These are phyloP conservation scores for Luidia sarsii DNA, from an alignment of 53 echinoderm and acorn worm species.

Conservation along the genomic window DNA sequence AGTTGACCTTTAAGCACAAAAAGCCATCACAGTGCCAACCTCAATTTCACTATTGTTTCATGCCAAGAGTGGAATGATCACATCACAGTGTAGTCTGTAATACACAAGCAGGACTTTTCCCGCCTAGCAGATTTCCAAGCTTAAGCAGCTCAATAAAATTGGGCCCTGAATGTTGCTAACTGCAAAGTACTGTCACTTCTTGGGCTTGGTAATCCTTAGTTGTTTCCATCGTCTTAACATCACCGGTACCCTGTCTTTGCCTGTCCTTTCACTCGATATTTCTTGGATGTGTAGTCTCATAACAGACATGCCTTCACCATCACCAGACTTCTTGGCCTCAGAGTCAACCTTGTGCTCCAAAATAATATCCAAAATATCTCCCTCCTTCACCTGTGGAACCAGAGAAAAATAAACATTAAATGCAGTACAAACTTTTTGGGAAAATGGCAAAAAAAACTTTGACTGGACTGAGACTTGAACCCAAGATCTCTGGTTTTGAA, in stretches of 20 bases:
- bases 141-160: no score
- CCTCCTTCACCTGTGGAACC: conserved; percentile 67
- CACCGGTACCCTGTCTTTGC: conserved; percentile 65
- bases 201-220: conserved; percentile 41
- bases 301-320: conserved; percentile 20
- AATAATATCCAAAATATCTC: conserved; percentile 75
- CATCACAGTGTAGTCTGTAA: background rate
- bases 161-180: no score
- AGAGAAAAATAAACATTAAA: no score
- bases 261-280: conserved; percentile 63
- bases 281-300: conserved; percentile 77
- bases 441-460: no score
- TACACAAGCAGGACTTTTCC: no score
- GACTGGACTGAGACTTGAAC: no score
- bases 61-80: background rate
- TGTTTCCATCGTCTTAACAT: conserved; percentile 86
- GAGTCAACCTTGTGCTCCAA: conserved; percentile 34
- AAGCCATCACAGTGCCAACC: no score
- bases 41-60: no score
- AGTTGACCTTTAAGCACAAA: no score
- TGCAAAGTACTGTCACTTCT: background rate
- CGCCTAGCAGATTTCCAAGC: no score
- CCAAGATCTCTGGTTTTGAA: no score
- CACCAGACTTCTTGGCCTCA: conserved; percentile 2
- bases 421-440: no score